phyloP scores from a whole-genome alignment of 2,113 vertebrate species.

The Rhabdomys dilectus region DNA sequence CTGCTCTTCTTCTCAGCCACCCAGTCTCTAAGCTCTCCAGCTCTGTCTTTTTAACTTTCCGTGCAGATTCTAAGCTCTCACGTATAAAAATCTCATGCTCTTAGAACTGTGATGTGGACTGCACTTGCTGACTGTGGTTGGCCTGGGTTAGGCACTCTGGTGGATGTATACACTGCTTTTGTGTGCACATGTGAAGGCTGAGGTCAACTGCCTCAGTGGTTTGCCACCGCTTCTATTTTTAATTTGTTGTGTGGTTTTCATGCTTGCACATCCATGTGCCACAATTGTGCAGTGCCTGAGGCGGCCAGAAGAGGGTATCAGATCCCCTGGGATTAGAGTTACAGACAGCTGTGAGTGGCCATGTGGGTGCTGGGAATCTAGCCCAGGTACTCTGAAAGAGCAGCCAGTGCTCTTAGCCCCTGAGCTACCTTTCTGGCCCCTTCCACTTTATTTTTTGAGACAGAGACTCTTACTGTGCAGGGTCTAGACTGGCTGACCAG shows the following conservation, averaged over 20 bases:
- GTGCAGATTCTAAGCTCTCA: neutral
- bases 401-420: neutral
- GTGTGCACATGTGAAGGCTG: neutral
- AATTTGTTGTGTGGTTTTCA: neutral
- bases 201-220: neutral
- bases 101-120: neutral
- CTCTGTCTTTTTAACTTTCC: neutral
- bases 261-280: neutral
- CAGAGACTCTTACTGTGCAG: neutral
- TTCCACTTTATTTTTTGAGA: neutral
- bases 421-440: neutral
- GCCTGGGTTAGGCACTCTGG: neutral
- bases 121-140: neutral
- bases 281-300: neutral
- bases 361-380: neutral
- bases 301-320: neutral
- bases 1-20: neutral
- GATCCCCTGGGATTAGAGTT: neutral
- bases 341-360: neutral
- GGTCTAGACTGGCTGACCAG: neutral
- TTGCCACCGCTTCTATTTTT: neutral
- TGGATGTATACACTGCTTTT: neutral
- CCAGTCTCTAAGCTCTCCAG: neutral
- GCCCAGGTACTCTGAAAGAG: neutral
- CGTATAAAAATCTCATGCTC: slow-evolving; percentile 21